Conservation (phyloP, 1,140 invertebrate species). For the Drosophila kepulauana region DNA sequence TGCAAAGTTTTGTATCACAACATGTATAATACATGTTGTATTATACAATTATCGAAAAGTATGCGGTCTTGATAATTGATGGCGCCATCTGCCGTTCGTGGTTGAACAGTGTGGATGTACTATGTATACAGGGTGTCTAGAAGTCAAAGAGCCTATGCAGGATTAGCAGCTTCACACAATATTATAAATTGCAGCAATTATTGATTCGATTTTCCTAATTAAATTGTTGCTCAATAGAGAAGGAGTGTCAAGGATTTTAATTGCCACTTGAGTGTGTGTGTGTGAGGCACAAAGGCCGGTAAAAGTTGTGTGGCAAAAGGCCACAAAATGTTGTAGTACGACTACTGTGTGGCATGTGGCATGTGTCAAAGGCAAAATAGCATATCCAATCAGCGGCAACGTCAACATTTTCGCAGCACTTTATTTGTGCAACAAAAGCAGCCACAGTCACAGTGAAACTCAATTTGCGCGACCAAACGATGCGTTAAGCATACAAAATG, state of each 20-base stretch:
- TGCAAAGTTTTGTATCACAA: too few species aligned
- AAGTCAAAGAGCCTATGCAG: background rate
- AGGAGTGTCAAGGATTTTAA: conserved; percentile 52
- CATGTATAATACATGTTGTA: too few species aligned
- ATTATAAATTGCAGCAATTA: conserved; percentile 12
- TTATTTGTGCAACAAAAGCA: conserved; percentile 33
- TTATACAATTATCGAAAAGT: too few species aligned
- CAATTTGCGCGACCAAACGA: conserved; percentile 69
- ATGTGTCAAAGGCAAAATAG: conserved; percentile 48
- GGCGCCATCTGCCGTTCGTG: background rate
- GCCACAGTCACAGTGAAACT: conserved; percentile 58
- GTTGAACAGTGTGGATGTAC: background rate
- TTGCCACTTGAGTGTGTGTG: conserved; percentile 35
- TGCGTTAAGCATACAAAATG: conserved; percentile 76
- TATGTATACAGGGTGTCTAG: background rate
- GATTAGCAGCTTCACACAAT: conserved; percentile 12
- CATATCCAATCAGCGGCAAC: conserved; percentile 41
- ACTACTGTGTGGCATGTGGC: conserved; percentile 5
- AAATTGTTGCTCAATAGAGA: conserved; percentile 29
- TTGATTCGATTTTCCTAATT: conserved; percentile 50
- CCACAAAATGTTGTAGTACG: background rate
- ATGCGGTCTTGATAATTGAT: background rate
- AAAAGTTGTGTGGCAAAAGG: conserved; percentile 1
- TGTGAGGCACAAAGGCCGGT: conserved; percentile 6
- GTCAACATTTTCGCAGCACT: conserved; percentile 27